These are phyloP conservation scores for Diaperis boleti DNA, from an alignment of 2,888 invertebrate genomes.

Conservation along the genomic window DNA sequence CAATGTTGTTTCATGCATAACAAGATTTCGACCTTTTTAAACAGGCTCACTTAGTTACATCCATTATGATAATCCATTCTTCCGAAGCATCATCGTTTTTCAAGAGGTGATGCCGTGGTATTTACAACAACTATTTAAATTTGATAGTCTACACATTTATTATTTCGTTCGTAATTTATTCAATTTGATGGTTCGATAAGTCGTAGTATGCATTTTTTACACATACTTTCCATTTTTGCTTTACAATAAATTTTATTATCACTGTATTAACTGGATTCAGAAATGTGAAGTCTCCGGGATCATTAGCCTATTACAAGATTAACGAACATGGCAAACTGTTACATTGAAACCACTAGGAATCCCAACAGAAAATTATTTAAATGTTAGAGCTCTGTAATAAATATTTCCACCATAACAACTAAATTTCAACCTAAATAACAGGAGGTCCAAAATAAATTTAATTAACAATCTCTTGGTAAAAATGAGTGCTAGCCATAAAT, in stretches of 20 bases:
- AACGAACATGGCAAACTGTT: not conserved
- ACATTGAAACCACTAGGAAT: no score
- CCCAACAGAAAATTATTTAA: not conserved
- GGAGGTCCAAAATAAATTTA: not conserved
- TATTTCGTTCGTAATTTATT: no score
- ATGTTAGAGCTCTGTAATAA: not conserved
- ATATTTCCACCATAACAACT: slow-evolving; percentile 1
- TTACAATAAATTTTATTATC: not conserved
- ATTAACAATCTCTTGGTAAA: slow-evolving; percentile 1
- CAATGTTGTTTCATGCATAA: not conserved
- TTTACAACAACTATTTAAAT: not conserved
- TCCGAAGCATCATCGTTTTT: not conserved
- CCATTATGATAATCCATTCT: not conserved
- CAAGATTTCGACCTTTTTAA: not conserved
- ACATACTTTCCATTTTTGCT: not conserved
- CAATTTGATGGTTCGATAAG: no score
- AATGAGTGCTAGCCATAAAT: slow-evolving; percentile 11
- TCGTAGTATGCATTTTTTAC: not conserved
- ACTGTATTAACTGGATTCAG: not conserved
- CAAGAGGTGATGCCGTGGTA: not conserved
- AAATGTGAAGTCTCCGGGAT: not conserved
- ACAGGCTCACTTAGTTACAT: not conserved
- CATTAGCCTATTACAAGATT: slow-evolving; percentile 4
- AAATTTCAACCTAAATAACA: not conserved
- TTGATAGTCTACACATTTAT: not conserved